Evolutionary conservation across 2,888 invertebrate genomes (phyloP).

Genomic region (Drosophila phalerata): DNA sequence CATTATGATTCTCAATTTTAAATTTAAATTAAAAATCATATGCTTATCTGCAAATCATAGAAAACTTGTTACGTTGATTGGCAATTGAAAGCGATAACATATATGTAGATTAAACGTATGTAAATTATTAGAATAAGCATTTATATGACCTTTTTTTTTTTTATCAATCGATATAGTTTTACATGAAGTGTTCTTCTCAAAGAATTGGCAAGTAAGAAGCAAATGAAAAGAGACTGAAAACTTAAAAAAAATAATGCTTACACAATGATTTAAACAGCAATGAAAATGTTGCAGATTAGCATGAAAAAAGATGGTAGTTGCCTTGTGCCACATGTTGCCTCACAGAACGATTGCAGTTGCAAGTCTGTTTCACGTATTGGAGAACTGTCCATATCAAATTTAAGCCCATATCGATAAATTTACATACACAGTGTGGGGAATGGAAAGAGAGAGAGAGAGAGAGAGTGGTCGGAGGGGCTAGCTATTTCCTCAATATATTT

Average conservation of each 20-base stretch:
- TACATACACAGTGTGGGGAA: slow-evolving; percentile 14
- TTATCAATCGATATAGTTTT: no score
- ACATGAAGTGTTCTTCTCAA: no score
- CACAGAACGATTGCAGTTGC: slow-evolving; percentile 4
- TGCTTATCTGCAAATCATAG: no score
- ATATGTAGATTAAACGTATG: no score
- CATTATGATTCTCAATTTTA: slow-evolving; percentile 44
- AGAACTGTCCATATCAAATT: slow-evolving; percentile 31
- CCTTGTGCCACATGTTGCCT: not conserved
- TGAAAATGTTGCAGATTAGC: no score
- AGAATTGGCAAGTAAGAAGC: no score
- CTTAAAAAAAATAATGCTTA: not conserved
- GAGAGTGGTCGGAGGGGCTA: not conserved
- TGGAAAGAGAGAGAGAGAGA: no score
- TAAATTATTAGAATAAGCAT: no score
- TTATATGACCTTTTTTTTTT: no score
- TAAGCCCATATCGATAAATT: slow-evolving; percentile 32
- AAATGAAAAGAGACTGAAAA: not conserved
- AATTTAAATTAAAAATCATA: slow-evolving; percentile 28
- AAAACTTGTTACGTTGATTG: no score
- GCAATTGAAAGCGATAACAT: no score
- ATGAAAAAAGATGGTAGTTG: not conserved
- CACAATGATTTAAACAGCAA: not conserved
- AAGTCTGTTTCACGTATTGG: slow-evolving; percentile 20
- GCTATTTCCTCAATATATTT: slow-evolving; percentile 40